Evolutionary conservation across 1,140 invertebrate species (phyloP), one percentile per base, ranked within the genome.

Genomic region (Bombus difficillimus): DNA sequence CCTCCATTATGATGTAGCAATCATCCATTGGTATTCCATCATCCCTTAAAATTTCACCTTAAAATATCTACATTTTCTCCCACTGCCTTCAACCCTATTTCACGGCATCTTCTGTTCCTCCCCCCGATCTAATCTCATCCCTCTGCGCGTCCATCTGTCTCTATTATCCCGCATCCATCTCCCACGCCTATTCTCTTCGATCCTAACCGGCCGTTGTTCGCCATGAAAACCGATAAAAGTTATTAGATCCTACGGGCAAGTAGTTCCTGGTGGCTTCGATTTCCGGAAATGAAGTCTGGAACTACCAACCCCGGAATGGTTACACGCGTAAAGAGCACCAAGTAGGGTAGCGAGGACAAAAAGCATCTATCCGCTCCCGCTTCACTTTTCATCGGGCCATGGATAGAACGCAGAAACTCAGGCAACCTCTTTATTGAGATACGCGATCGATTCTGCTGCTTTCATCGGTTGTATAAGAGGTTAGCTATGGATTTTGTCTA

Each of bases 161-260:
- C 53, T 77, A 85, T 85, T 85, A 85, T 80, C 77, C 76, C 6
- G 43, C 72, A 74, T 81, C 79, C 78, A 86, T 86, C 84, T 75
- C 37, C 59, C 22, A 3, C 39, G 37, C 59, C 79, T 81, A 81
- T 81, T 82, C 71, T 86, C 43, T 68, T 79, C 83, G 41, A 72
- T 80, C 41, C 37, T 37, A 0, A 25, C 32, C 68, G 74, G 8
- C 41, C 34, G 28, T 64, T 47, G 53, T 15, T 59, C 34, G 43
- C 34, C 84, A 68, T 81, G 68, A 85, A 85, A 87, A 85, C 71
- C 86, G 75, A 85, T 87, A 80, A 87, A 85, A 74, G 71, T 87
- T 87, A 87, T 87, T 85, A 85, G 76, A 87, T 82, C 28, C 79
- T 39, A 28, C 28, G 59, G 64, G 25, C 64, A 71, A 88, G 78